Conservation (phyloP, 64 coral and sea anemone genomes). For the Catalaphyllia jardinei region DNA sequence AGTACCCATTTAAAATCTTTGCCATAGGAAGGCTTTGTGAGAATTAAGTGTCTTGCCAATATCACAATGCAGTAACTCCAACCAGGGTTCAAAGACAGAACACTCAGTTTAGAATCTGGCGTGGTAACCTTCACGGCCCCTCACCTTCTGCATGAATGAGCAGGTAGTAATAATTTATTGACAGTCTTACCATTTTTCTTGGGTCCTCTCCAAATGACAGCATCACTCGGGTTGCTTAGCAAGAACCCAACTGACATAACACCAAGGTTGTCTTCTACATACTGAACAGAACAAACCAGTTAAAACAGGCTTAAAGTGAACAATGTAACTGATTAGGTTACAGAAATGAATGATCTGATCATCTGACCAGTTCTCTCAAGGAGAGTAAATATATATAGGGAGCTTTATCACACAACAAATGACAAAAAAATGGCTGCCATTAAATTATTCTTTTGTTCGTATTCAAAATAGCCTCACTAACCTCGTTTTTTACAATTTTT, state of each 20-base stretch:
- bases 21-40: too few relatives aligned
- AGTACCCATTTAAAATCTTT: too few relatives aligned
- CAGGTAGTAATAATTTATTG: not conserved
- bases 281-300: conserved; percentile 54
- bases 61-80: too few relatives aligned
- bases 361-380: too few relatives aligned
- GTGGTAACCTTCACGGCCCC: not conserved
- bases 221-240: conserved; percentile 87
- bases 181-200: conserved; percentile 91
- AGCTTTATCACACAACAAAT: not conserved
- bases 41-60: too few relatives aligned
- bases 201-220: conserved; percentile 99
- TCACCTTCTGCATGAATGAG: not conserved
- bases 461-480: too few relatives aligned
- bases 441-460: too few relatives aligned
- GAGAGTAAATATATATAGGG: not conserved
- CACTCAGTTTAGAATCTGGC: too few relatives aligned
- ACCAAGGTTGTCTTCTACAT: conserved; percentile 97
- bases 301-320: not conserved
- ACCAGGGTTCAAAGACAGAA: too few relatives aligned
- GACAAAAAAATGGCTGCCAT: too few relatives aligned
- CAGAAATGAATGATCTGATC: too few relatives aligned
- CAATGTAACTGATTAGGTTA: not conserved
- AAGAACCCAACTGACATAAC: conserved; percentile 99
- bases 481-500: too few relatives aligned